phyloP scores from a whole-genome alignment of 1,140 invertebrate genomes.

The Notospermus geniculatus region DNA sequence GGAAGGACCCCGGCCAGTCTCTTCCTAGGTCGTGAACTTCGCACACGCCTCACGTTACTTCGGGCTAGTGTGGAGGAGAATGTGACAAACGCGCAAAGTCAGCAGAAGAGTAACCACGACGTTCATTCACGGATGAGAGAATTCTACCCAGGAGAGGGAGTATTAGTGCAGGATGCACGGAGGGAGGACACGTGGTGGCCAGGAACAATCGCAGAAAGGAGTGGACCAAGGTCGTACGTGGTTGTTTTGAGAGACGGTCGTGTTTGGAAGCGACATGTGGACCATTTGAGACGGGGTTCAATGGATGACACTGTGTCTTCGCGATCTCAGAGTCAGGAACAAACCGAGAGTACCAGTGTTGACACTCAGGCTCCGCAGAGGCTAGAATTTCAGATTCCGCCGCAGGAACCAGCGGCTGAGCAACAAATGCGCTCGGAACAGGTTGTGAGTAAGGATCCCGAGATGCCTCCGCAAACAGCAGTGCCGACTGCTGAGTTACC shows the following conservation, averaged over 20 bases:
- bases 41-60: conserved; percentile 17
- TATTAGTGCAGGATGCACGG: neutral
- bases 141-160: neutral
- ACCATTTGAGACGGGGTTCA: too few relatives aligned
- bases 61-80: conserved; percentile 12
- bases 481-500: too few relatives aligned
- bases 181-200: neutral
- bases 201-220: neutral
- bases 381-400: too few relatives aligned
- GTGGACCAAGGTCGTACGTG: neutral
- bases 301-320: too few relatives aligned
- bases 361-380: too few relatives aligned
- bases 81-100: conserved; percentile 2
- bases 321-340: too few relatives aligned
- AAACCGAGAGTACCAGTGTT: too few relatives aligned
- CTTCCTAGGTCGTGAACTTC: conserved; percentile 13
- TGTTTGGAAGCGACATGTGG: neutral
- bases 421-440: too few relatives aligned
- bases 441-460: too few relatives aligned
- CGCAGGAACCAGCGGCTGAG: too few relatives aligned
- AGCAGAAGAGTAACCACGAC: conserved; percentile 2
- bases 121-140: neutral
- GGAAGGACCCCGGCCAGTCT: conserved; percentile 20
- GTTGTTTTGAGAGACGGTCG: neutral
- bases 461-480: too few relatives aligned